Evolutionary conservation across 1,140 invertebrate genomes (phyloP), one percentile per base, ranked within the genome.

Genomic region (Macrostomum lignano): DNA sequence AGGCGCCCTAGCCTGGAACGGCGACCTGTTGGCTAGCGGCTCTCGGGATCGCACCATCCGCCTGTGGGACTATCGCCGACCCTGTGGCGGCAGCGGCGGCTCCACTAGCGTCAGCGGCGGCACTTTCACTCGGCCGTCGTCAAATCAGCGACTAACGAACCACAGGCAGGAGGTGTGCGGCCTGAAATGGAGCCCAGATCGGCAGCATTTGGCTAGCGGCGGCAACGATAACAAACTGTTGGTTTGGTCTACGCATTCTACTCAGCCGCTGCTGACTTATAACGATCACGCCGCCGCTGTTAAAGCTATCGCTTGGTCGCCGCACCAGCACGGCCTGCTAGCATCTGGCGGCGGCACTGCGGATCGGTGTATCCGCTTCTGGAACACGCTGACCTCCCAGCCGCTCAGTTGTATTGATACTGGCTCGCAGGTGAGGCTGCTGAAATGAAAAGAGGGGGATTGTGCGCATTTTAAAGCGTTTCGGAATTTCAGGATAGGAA

Each of bases 381-480:
- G 88, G 86, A 98, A 98, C 54, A 96, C 88, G 1, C 58, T 98
- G 21, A 98, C 88, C n/a, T 79, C 76, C 5, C 86, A 96, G 58
- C 79, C 84, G 2, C 79, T 96, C 73, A 84, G 94, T 54, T 84
- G 75, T 55, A 75, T 96, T 21, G 88, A 98, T 53, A 96, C 91
- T 2, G 84, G 82, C n/a, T 86, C 78, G 0, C 86, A 69, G 37
- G 49, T 49, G 11, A 14, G 10, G 9, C 13, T 17, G 4, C 19
- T 10, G n/a, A n/a, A n/a, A n/a, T n/a, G n/a, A n/a, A n/a, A n/a
- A n/a, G n/a, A n/a, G n/a, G n/a, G n/a, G n/a, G n/a, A n/a, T n/a
- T n/a, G n/a, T n/a, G n/a, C n/a, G n/a, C n/a, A n/a, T n/a, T n/a
- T n/a, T n/a, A n/a, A n/a, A n/a, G n/a, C n/a, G n/a, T n/a, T n/a